A percentile compares a stretch with the other conserved stretches of the same genome.
phyloP scores from a whole-genome alignment of 2,888 invertebrate genomes.

The Scaptodrosophila latifasciaeformis region DNA sequence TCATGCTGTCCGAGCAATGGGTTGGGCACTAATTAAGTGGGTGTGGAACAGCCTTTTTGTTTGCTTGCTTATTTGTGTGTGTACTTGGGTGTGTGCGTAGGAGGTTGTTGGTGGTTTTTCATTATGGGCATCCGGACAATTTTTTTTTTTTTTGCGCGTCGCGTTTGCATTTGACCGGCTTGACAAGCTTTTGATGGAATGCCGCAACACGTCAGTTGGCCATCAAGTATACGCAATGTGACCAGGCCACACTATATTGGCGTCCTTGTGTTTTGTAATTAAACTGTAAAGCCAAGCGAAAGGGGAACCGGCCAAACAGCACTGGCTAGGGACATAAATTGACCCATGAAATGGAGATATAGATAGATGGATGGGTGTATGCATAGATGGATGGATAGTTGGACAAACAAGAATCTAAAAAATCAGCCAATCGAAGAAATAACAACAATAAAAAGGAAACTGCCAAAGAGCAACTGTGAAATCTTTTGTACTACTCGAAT shows the following conservation, averaged over 20 bases:
- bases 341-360: constrained; percentile 33
- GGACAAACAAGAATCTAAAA: too few relatives aligned
- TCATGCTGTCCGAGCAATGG: constrained; percentile 42
- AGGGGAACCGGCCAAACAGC: constrained; percentile 1
- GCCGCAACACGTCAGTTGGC: constrained; percentile 50
- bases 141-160: constrained; percentile 41
- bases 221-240: constrained; percentile 56
- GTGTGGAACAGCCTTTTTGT: too few relatives aligned
- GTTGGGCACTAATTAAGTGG: constrained; percentile 62
- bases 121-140: constrained; percentile 37
- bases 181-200: constrained; percentile 62
- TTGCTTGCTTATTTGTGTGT: too few relatives aligned
- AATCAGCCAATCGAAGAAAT: constrained; percentile 1
- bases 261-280: constrained; percentile 39
- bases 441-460: background rate
- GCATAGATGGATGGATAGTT: constrained; percentile 1
- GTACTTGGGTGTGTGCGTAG: constrained; percentile 20
- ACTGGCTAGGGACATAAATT: too few relatives aligned
- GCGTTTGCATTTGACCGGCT: background rate
- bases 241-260: constrained; percentile 29
- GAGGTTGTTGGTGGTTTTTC: constrained; percentile 42
- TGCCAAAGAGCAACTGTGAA: background rate
- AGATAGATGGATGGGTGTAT: constrained; percentile 5
- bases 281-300: constrained; percentile 26
- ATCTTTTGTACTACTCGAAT: background rate